Conservation (phyloP, 2,113 vertebrate genomes). For the Lethenteron reissneri region DNA sequence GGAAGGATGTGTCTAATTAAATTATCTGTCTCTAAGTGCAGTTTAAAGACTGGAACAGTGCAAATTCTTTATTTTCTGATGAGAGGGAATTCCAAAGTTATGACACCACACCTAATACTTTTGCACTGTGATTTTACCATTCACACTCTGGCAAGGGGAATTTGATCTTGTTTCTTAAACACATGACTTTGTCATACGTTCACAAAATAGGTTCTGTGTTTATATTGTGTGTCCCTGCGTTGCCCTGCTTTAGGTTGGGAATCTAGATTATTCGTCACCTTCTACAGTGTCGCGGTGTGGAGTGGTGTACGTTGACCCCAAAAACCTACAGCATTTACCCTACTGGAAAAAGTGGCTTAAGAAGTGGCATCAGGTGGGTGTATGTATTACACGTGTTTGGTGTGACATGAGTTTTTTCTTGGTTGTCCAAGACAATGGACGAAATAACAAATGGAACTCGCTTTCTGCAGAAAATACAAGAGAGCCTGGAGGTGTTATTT, state of each 20-base stretch:
- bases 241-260: slow-evolving; percentile 44
- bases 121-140: neutral
- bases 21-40: too few relatives aligned
- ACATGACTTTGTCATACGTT: too few relatives aligned
- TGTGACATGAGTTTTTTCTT: neutral
- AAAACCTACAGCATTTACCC: slow-evolving; percentile 57
- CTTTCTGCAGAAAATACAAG: slow-evolving; percentile 11
- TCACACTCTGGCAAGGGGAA: too few relatives aligned
- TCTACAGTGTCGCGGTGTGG: slow-evolving; percentile 85
- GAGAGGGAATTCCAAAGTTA: neutral
- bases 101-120: neutral
- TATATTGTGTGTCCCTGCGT: neutral
- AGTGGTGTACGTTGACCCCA: slow-evolving; percentile 91
- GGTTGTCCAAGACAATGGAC: neutral
- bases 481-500: slow-evolving; percentile 34
- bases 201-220: too few relatives aligned
- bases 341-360: slow-evolving; percentile 70
- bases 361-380: slow-evolving; percentile 16
- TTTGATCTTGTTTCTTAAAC: too few relatives aligned
- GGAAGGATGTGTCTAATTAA: too few relatives aligned
- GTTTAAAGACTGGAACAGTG: too few relatives aligned
- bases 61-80: too few relatives aligned
- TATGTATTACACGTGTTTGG: too few relatives aligned
- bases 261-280: slow-evolving; percentile 77
- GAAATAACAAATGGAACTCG: neutral